A percentile compares a stretch with the other conserved stretches of the same genome.
Evolutionary conservation across 2,888 invertebrate genomes (phyloP).

Genomic region (Spodoptera picta): DNA sequence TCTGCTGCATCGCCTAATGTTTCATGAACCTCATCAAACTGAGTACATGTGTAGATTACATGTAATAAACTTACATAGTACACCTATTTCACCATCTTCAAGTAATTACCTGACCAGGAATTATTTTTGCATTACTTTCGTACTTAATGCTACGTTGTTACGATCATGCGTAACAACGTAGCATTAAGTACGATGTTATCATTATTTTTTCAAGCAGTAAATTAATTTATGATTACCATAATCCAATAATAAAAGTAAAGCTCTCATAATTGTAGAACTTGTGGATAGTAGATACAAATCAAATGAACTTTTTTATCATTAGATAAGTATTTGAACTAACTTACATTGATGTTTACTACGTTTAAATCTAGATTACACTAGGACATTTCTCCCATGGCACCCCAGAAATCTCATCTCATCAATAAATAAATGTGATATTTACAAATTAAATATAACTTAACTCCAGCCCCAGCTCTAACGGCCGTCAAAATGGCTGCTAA

Average conservation of each 20-base stretch:
- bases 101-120: constrained; percentile 39
- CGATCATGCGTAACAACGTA: constrained; percentile 13
- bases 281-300: too few species aligned
- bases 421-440: constrained; percentile 5
- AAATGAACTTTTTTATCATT: too few species aligned
- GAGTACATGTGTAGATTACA: constrained; percentile 38
- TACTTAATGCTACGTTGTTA: too few species aligned
- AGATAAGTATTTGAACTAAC: too few species aligned
- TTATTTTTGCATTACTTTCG: constrained; percentile 64
- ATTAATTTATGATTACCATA: constrained; percentile 3
- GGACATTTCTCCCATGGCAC: too few species aligned
- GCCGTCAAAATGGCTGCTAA: constrained; percentile 63
- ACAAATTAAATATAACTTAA: background rate
- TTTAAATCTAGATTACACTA: too few species aligned
- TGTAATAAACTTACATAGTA: constrained; percentile 21
- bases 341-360: too few species aligned
- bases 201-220: constrained; percentile 10
- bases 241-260: background rate
- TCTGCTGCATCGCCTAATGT: constrained; percentile 60
- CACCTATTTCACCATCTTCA: constrained; percentile 16
- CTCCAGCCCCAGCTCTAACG: constrained; percentile 7
- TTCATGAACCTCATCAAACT: constrained; percentile 58
- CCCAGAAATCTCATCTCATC: constrained; percentile 1
- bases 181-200: constrained; percentile 14
- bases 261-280: too few species aligned